Evolutionary conservation across 2,797 vertebrate genomes (phyloP), one percentile per base, ranked within the genome.

Genomic region (Hirundo rustica): DNA sequence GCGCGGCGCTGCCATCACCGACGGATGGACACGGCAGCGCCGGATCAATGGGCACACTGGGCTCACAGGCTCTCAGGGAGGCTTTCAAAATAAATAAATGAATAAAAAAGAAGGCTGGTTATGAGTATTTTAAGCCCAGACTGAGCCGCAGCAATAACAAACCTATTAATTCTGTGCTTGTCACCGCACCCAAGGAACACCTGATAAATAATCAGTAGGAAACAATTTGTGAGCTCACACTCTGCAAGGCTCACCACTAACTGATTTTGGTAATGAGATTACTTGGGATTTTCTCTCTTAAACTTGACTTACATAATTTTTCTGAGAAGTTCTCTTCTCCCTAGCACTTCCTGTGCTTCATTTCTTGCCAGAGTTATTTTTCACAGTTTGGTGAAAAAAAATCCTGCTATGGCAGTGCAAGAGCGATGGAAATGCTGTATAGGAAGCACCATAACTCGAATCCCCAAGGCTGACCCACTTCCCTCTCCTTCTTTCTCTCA

Each of bases 11-110:
- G 74, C 82, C 65, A 16, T 36, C 34, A 54, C 30, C 5, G 10
- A 40, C 1, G 0, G 20, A 9, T 0, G 21, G 65, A 44, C 55
- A 65, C 7, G 6, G 83, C 34, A 32, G 81, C 1, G 2, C 5
- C 3, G 57, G 32, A 45, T 66, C 77, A 32, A 60, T 78, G 7
- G 75, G 70, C 2, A 9, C 42, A 0, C 65, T 6, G 68, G 65
- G 85, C 66, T 48, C 72, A 17, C 70, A 15, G 66, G 4, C 83
- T 81, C 62, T 70, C 82, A 71, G 73, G 88, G 66, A 73, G 74
- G 51, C 29, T 6, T 76, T 40, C 45, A 36, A 58, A 72, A 57
- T 1, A 75, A 61, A 74, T 7, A 40, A 45, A 77, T 36, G 22
- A 73, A 78, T 72, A 21, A 44, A 51, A 44, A 73, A 51, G n/a